Conservation (phyloP, 1,140 invertebrate genomes). For the Limonius californicus region DNA sequence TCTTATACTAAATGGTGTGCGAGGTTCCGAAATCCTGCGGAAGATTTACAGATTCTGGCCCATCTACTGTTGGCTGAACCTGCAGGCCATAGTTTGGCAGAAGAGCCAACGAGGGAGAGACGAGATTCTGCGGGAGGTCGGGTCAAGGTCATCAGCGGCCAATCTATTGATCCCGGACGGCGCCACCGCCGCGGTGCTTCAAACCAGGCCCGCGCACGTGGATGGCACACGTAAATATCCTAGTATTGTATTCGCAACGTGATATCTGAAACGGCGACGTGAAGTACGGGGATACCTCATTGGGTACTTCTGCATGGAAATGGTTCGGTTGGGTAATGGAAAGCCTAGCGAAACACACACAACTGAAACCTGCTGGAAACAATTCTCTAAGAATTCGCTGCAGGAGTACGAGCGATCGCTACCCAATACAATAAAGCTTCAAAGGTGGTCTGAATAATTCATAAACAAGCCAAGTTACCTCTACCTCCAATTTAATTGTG, state of each 20-base stretch:
- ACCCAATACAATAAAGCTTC: background rate
- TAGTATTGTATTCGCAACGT: no score
- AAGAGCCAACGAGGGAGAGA: constrained; percentile 5
- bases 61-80: background rate
- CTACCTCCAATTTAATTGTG: background rate
- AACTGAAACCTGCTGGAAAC: background rate
- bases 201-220: constrained; percentile 7
- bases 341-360: background rate
- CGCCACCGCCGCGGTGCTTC: constrained; percentile 4
- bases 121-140: constrained; percentile 28
- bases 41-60: background rate
- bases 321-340: no score
- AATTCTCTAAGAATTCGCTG: background rate
- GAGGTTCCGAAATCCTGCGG: background rate
- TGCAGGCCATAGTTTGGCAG: background rate
- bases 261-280: no score
- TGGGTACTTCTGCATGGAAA: no score
- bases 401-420: background rate
- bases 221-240: background rate
- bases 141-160: constrained; percentile 31
- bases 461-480: background rate
- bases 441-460: background rate
- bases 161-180: constrained; percentile 18
- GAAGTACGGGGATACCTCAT: no score
- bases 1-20: no score